Evolutionary conservation across 2,113 vertebrate species (phyloP).

Genomic region (Burhinus oedicnemus): DNA sequence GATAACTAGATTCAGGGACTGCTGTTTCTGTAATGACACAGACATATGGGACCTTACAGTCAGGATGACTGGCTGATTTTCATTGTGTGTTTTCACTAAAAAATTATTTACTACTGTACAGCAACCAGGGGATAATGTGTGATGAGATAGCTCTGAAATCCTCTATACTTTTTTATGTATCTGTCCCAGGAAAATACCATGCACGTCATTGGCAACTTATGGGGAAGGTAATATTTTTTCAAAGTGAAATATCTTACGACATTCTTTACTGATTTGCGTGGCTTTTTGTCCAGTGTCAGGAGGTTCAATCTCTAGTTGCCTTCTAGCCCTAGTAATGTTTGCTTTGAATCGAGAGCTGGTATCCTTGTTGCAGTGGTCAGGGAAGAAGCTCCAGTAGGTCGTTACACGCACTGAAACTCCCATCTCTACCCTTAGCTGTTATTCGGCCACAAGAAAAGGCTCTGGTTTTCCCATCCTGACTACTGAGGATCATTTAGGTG

Average conservation of each 20-base stretch:
- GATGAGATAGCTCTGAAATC: neutral
- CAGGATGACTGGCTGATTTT: neutral
- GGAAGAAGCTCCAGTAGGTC: neutral
- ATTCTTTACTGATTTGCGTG: neutral
- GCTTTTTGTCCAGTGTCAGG: neutral
- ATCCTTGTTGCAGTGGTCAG: neutral
- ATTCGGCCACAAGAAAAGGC: neutral
- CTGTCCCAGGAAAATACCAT: neutral
- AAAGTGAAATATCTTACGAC: neutral
- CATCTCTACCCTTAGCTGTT: neutral
- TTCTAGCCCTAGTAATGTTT: neutral
- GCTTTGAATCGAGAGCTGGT: neutral
- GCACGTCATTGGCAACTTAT: neutral
- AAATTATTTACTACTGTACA: neutral
- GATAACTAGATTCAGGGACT: neutral
- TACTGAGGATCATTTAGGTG: neutral
- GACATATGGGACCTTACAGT: neutral
- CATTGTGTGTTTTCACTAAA: neutral
- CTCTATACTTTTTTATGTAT: neutral
- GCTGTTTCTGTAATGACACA: neutral
- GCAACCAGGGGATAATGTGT: neutral
- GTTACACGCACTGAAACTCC: neutral
- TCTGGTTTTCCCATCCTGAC: neutral
- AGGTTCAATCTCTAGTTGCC: neutral
- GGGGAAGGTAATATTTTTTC: neutral